Percentiles rank a stretch among this genome's conserved stretches.
Conservation (phyloP, 2,113 vertebrate species). For the Cheirogaleus medius region DNA sequence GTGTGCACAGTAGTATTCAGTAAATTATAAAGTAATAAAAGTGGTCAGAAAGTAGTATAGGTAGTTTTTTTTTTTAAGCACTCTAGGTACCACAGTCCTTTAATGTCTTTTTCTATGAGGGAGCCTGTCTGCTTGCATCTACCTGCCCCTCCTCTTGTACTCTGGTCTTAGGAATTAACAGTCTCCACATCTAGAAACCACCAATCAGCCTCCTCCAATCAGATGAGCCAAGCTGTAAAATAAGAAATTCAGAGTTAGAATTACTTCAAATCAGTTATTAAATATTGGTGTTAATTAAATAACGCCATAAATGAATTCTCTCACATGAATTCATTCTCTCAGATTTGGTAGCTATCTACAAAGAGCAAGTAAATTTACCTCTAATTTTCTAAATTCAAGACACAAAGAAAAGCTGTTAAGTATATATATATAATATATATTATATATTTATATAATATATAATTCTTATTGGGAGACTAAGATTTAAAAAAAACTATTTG, state of each 20-base stretch:
- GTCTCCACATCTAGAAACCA: background rate
- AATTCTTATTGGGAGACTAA: background rate
- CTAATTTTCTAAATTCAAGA: slow-evolving; percentile 39
- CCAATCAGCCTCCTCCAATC: background rate
- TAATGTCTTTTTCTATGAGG: background rate
- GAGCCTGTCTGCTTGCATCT: background rate
- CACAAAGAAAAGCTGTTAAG: background rate
- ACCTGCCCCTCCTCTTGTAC: background rate
- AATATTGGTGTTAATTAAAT: background rate
- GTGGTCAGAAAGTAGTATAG: background rate
- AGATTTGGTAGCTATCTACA: background rate
- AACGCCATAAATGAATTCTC: background rate
- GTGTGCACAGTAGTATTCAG: background rate
- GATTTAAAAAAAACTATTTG: slow-evolving; percentile 43
- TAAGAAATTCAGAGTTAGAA: slow-evolving; percentile 60
- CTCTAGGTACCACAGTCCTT: background rate
- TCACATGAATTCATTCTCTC: background rate
- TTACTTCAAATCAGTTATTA: background rate
- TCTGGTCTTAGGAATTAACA: background rate
- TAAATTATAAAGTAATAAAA: background rate
- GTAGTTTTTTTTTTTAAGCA: background rate
- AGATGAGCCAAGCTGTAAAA: slow-evolving; percentile 95
- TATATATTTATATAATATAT: too few species aligned
- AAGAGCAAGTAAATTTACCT: background rate
- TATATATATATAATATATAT: too few species aligned